Conservation (phyloP, 2,797 vertebrate species). For the Dipus sagitta region DNA sequence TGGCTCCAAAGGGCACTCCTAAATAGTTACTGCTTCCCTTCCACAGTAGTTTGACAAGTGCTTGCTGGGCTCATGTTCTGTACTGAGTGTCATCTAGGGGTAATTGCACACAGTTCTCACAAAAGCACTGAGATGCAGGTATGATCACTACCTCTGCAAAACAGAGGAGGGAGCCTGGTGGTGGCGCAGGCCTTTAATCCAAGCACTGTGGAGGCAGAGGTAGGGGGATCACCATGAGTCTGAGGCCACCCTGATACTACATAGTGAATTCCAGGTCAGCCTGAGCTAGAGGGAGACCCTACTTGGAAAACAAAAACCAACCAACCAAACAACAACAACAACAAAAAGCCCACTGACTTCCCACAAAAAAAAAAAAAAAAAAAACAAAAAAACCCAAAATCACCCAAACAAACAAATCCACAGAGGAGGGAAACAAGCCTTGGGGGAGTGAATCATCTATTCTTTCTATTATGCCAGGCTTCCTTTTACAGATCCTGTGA, state of each 20-base stretch:
- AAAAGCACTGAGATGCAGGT: not conserved
- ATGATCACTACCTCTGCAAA: not conserved
- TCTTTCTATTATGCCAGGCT: not conserved
- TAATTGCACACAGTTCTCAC: constrained; percentile 2
- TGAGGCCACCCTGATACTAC: too few relatives aligned
- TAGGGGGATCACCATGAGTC: too few relatives aligned
- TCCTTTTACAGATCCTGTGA: constrained; percentile 37
- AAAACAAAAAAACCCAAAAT: too few relatives aligned
- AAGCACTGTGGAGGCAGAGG: too few relatives aligned
- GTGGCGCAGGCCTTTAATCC: too few relatives aligned
- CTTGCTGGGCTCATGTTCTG: not conserved
- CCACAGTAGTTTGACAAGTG: not conserved
- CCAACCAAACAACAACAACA: too few relatives aligned
- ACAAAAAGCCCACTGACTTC: too few relatives aligned
- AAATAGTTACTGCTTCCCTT: not conserved
- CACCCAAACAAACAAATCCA: not conserved
- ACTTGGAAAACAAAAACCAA: too few relatives aligned
- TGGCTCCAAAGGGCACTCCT: not conserved
- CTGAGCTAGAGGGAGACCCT: too few relatives aligned
- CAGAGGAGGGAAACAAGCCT: not conserved
- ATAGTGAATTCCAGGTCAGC: too few relatives aligned
- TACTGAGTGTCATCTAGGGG: not conserved
- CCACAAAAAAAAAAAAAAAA: too few relatives aligned
- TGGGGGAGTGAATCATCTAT: not conserved
- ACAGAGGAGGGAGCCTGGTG: not conserved